Percentiles rank a stretch among this genome's conserved stretches.
These are phyloP conservation scores for Ostrea edulis DNA, from an alignment of 1,140 invertebrate genomes.

Conservation along the genomic window DNA sequence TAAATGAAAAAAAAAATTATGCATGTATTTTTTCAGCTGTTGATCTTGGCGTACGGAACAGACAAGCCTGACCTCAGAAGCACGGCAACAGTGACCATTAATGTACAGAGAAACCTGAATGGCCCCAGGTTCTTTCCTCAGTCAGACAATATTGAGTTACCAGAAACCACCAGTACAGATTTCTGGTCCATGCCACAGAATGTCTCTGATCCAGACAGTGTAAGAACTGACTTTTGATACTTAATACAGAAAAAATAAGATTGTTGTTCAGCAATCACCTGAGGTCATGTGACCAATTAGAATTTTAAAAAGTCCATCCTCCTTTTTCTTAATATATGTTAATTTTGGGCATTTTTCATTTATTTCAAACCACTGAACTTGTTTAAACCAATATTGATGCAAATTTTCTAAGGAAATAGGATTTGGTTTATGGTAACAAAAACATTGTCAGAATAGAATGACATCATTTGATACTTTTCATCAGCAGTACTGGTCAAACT, in stretches of 20 bases:
- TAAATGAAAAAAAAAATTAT: too few relatives aligned
- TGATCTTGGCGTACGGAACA: conserved; percentile 39
- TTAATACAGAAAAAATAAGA: neutral
- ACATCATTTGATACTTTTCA: too few relatives aligned
- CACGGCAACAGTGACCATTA: conserved; percentile 57
- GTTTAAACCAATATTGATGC: too few relatives aligned
- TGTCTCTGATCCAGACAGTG: conserved; percentile 71
- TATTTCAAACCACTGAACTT: too few relatives aligned
- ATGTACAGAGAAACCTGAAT: conserved; percentile 62
- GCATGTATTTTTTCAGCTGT: neutral
- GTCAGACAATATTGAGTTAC: conserved; percentile 49
- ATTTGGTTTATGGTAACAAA: too few relatives aligned
- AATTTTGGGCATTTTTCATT: too few relatives aligned
- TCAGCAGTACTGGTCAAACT: too few relatives aligned
- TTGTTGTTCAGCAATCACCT: neutral
- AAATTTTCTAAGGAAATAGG: too few relatives aligned
- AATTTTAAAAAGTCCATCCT: neutral
- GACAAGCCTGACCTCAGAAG: conserved; percentile 59
- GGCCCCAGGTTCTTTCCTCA: conserved; percentile 50
- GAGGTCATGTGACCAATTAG: neutral
- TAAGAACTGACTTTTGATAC: conserved; percentile 57
- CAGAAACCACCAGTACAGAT: conserved; percentile 59
- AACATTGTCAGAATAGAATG: too few relatives aligned
- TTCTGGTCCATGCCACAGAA: conserved; percentile 68
- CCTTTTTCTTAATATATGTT: too few relatives aligned